Evolutionary conservation across 2,797 vertebrate genomes (phyloP).

Genomic region (Lerista edwardsae): DNA sequence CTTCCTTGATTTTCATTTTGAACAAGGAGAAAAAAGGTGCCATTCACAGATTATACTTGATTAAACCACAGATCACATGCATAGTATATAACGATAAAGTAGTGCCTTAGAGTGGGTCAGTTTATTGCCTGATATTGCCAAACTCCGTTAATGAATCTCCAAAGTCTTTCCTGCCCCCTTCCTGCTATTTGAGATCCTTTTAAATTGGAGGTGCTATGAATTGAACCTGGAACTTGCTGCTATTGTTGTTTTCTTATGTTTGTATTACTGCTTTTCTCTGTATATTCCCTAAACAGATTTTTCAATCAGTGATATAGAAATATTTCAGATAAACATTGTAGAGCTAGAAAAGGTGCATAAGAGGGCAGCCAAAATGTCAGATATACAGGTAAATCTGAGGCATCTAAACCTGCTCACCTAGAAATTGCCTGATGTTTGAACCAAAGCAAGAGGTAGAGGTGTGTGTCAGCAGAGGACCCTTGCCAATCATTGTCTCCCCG

Average conservation of each 20-base stretch:
- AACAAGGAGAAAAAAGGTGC: not conserved
- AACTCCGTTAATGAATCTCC: not conserved
- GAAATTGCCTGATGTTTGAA: not conserved
- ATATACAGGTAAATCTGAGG: not conserved
- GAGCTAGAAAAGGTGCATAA: too few relatives aligned
- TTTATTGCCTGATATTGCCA: too few relatives aligned
- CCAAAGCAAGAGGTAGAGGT: too few relatives aligned
- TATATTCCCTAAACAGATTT: too few relatives aligned
- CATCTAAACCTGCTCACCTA: not conserved
- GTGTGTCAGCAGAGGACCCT: not conserved
- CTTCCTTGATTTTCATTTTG: not conserved
- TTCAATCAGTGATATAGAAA: too few relatives aligned
- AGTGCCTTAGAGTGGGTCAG: not conserved
- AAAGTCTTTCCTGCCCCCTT: not conserved
- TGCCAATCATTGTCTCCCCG: not conserved
- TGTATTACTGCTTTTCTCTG: too few relatives aligned
- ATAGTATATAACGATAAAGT: too few relatives aligned
- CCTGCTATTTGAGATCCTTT: not conserved
- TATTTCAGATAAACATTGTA: too few relatives aligned
- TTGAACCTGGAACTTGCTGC: not conserved
- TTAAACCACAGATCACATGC: not conserved
- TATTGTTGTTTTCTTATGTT: too few relatives aligned
- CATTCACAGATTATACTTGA: not conserved
- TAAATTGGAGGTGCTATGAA: not conserved
- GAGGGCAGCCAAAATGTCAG: not conserved